Evolutionary conservation across 2,113 vertebrate genomes (phyloP).

Genomic region (Chlamydotis undulata): DNA sequence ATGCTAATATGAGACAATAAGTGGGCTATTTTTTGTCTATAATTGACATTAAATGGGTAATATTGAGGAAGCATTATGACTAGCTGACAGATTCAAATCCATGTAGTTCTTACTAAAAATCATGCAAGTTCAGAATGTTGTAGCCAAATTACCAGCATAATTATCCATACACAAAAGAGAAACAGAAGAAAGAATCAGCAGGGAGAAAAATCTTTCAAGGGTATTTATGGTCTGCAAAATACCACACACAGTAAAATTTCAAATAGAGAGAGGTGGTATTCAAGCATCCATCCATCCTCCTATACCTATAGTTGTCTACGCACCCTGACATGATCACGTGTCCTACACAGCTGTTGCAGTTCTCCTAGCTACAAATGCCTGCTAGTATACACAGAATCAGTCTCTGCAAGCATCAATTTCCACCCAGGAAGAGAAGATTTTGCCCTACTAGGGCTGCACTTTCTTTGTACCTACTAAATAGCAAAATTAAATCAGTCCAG

Average conservation of each 20-base stretch:
- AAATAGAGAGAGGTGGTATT: background rate
- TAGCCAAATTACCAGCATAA: slow-evolving; percentile 34
- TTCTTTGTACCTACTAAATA: background rate
- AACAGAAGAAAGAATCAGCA: slow-evolving; percentile 32
- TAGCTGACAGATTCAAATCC: slow-evolving; percentile 70
- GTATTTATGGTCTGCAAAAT: background rate
- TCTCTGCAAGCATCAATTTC: background rate
- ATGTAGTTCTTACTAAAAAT: slow-evolving; percentile 48
- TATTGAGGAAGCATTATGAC: slow-evolving; percentile 67
- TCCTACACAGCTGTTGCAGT: background rate
- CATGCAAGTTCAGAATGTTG: slow-evolving; percentile 34
- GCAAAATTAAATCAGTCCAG: background rate
- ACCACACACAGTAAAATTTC: background rate
- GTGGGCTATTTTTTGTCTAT: slow-evolving; percentile 72
- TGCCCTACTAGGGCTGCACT: background rate
- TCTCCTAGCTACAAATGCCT: background rate
- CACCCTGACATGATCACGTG: rapidly evolving
- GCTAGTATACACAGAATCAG: background rate
- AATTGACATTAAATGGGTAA: slow-evolving; percentile 78
- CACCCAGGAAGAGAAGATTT: background rate
- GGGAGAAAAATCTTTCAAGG: background rate
- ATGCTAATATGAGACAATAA: slow-evolving; percentile 75
- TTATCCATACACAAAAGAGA: slow-evolving; percentile 10
- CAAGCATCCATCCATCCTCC: background rate
- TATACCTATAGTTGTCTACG: background rate